Evolutionary conservation across 2,113 vertebrate genomes (phyloP), one percentile per base, ranked within the genome.

Genomic region (Electrona antarctica): DNA sequence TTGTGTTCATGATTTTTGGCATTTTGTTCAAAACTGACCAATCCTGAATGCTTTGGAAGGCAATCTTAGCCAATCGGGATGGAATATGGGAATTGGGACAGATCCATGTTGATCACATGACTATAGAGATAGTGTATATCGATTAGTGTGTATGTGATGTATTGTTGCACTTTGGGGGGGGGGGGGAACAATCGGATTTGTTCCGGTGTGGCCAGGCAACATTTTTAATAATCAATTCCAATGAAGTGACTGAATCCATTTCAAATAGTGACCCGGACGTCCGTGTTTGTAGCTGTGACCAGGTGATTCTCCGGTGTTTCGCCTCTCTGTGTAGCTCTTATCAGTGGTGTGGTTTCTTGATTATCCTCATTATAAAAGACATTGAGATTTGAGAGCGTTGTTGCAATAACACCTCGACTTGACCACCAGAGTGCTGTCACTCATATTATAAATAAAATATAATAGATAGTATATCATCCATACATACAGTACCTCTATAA

Each of bases 381-480:
- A 74, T 88, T 89, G 76, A 90, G 87, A 91, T 21, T 21, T 21
- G 21, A 21, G 21, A 21, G 21, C 90, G 87, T 88, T 90, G 81
- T 89, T 93, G 89, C 87, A 90, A 92, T 89, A 89, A 92, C 86
- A 89, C 77, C 85, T 88, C 85, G 50, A 87, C 79, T 45, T 81
- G 73, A 82, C 80, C 81, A 83, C 86, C 81, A 21, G 84, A 84
- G 79, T 47, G 64, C 77, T 73, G 85, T 90, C 85, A 79, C 66
- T 73, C 29, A 63, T 80, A 55, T 51, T 75, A 66, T 79, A 63
- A 73, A 64, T 81, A n/a, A 84, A 83, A 63, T 75, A 83, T 77
- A 66, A 52, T 66, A 55, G 73, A 52, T 66, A 55, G 73, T 78
- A 70, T 41, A 60, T 50, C 33, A 61, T n/a, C 59, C 29, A 13